phyloP scores from a whole-genome alignment of 2,797 vertebrate species.

The Balearica regulorum region DNA sequence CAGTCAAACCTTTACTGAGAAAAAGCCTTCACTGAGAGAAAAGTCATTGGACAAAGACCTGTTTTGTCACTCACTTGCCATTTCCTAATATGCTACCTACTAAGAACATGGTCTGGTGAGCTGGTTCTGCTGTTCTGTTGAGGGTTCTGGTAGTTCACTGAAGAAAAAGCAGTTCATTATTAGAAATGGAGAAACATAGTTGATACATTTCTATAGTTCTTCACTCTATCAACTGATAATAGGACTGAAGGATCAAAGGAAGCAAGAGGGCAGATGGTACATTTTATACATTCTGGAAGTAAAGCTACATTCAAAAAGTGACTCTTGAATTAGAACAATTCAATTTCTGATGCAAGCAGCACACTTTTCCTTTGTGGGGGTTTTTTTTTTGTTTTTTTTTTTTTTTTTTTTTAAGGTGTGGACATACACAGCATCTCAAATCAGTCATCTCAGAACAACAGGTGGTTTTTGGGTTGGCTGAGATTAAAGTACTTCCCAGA shows the following conservation, averaged over 20 bases:
- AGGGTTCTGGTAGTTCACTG: not conserved
- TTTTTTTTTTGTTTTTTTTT: too few species aligned
- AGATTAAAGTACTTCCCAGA: not conserved
- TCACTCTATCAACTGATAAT: not conserved
- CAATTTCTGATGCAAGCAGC: not conserved
- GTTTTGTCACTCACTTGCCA: not conserved
- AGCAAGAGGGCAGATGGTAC: not conserved
- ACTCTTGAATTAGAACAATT: not conserved
- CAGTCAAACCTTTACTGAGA: not conserved
- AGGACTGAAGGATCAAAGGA: not conserved
- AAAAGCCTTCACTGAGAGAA: not conserved
- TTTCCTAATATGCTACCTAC: not conserved
- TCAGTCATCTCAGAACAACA: not conserved
- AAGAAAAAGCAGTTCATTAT: not conserved
- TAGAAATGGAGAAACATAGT: not conserved
- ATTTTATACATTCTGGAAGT: not conserved
- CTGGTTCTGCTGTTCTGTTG: not conserved
- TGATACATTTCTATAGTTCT: not conserved
- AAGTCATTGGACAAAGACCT: not conserved
- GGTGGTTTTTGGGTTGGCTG: not conserved
- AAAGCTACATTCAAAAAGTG: not conserved
- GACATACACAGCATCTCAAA: not conserved
- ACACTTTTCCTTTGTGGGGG: not conserved
- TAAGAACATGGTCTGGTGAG: not conserved
- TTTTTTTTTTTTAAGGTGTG: not conserved